Evolutionary conservation across 2,797 vertebrate genomes (phyloP), one percentile per base, ranked within the genome.

Genomic region (Sylvia borin): DNA sequence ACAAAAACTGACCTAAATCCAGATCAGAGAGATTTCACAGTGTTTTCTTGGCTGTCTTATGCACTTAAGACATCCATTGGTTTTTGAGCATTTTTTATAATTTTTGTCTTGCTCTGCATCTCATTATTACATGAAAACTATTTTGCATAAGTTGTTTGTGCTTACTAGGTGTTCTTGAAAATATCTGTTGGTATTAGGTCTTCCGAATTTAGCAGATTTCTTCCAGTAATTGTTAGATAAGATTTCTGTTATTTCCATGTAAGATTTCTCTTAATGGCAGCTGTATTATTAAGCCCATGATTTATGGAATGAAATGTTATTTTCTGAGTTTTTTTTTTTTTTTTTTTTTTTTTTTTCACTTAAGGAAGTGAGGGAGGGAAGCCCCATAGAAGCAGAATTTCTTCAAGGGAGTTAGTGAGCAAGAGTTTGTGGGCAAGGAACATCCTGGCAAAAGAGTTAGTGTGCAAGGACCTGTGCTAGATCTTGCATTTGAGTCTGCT

Each of bases 401-500:
- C 21, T 76, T 16, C 15, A 58, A 47, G n/a, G 32, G 16, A 36
- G 2, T 13, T 9, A 57, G 38, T 32, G 38, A 64, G 31, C 34
- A 73, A 43, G 21, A 32, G 16, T 16, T 32, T 55, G 9, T 42
- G 24, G 14, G 36, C 70, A 65, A 50, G 51, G 53, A 81, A 15
- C 9, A 16, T n/a, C 5, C 16, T 82, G 43, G 16, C 19, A 72
- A 32, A 55, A 18, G 42, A 29, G 4, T 42, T 48, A 53, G 32
- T 2, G 5, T 74, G 20, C 54, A 62, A 67, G 16, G 11, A 32
- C 29, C 34, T 64, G 4, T 80, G 17, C 26, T 29, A 67, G n/a
- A 21, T 26, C 7, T 4, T 2, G 1, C 2, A 3, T 53, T 34
- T 2, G 1, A 43, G 25, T 29, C 42, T 57, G 10, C 7, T 77